Evolutionary conservation across 2,888 invertebrate genomes (phyloP).

Genomic region (Oscheius sp.): DNA sequence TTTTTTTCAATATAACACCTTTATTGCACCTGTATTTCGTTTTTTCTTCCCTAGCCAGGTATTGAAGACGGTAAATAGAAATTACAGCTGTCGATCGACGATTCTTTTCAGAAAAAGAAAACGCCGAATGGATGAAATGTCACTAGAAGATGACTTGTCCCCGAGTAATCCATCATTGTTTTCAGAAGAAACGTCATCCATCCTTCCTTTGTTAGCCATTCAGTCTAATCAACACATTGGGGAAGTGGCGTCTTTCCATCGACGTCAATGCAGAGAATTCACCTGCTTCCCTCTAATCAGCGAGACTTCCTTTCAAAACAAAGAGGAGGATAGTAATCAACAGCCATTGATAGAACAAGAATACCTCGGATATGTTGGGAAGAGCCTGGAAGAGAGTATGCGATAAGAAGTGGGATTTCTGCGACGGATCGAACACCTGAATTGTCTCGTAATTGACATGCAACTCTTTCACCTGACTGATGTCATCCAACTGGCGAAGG

Average conservation of each 20-base stretch:
- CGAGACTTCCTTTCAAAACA: too few relatives aligned
- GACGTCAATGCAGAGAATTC: neutral
- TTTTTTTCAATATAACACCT: too few relatives aligned
- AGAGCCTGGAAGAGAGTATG: conserved; percentile 73
- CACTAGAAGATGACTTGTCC: too few relatives aligned
- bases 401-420: conserved; percentile 88
- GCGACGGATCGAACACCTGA: conserved; percentile 83
- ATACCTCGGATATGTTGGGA: conserved; percentile 62
- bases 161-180: conserved; percentile 12
- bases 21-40: too few relatives aligned
- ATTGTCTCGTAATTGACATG: neutral
- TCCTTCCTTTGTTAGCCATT: neutral
- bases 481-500: conserved; percentile 89
- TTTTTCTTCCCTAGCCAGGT: too few relatives aligned
- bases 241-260: neutral
- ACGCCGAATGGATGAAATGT: too few relatives aligned
- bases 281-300: too few relatives aligned
- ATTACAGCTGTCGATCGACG: too few relatives aligned
- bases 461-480: conserved; percentile 75
- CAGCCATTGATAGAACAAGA: neutral
- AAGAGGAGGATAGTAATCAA: neutral
- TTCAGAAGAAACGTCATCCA: conserved; percentile 4
- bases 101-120: too few relatives aligned
- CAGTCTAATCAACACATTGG: neutral
- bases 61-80: too few relatives aligned